Evolutionary conservation across 1,140 invertebrate species (phyloP), one percentile per base, ranked within the genome.

Genomic region (Octopus bimaculoides): DNA sequence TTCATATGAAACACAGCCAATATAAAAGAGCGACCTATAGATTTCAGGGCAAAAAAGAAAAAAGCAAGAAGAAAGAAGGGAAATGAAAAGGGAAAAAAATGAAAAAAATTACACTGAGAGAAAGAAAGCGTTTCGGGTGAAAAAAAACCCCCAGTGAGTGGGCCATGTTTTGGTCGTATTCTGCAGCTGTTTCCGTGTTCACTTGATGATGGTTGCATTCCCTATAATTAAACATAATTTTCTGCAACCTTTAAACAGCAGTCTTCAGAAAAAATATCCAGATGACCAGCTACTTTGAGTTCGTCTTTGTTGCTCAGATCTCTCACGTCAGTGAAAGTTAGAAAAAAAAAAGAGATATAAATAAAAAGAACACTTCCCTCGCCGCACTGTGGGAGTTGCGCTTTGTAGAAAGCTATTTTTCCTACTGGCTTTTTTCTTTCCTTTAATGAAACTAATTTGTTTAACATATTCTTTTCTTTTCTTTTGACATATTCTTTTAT

Each of bases 171-270:
- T 71, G 66, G 66, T 71, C 26, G 66, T 41, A 9, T 41, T 75
- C 74, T 53, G 52, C 74, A 75, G 74, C 74, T 75, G 74, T 75
- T 71, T 71, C 26, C 26, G 17, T 52, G 6, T 75, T 9, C 52
- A 75, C 17, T 12, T 75, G 17, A 52, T 75, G 74, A 75, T 75
- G 14, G 74, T 75, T 75, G 74, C 74, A 9, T 75, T 75, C 74
- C 74, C 74, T 75, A 75, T 75, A 75, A 75, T 75, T 75, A 75
- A 41, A 75, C 17, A 75, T 41, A 75, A 75, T 75, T 20, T 75
- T 52, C 26, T 75, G 26, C 41, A 75, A 75, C 41, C 41, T 75
- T 41, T 52, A 71, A 6, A 71, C 8, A 20, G 66, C 66, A 71
- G 66, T 71, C 66, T 71, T 71, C 8, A 71, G 66, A 71, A 41